Percentiles rank a stretch among this genome's conserved stretches.
These are phyloP conservation scores for Mirza zaza DNA, from an alignment of 2,113 vertebrate genomes.

Conservation along the genomic window DNA sequence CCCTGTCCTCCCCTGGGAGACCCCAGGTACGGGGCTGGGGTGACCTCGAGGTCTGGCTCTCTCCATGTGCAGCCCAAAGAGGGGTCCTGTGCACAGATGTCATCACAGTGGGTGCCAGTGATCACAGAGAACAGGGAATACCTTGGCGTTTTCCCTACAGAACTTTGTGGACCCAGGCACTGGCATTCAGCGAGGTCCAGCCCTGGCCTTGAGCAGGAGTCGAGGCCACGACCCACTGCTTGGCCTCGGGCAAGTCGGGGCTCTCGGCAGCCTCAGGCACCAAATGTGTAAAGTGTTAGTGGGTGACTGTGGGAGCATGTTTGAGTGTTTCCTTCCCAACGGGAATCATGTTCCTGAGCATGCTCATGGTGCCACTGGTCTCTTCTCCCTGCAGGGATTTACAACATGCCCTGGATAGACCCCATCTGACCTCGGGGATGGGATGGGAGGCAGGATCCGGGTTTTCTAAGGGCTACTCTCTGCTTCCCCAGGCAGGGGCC, in stretches of 20 bases:
- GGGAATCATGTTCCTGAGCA: too few species aligned
- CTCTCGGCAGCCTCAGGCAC: background rate
- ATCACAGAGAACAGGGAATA: too few species aligned
- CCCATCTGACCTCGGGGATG: accelerated
- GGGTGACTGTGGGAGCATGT: background rate
- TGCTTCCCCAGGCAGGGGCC: background rate
- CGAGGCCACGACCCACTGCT: too few species aligned
- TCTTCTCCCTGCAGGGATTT: background rate
- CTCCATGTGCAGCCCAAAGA: background rate
- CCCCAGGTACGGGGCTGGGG: background rate
- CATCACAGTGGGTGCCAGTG: background rate
- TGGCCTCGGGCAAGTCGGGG: background rate
- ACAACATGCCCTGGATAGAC: background rate
- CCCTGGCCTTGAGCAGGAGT: background rate
- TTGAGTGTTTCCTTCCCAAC: too few species aligned
- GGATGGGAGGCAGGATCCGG: background rate
- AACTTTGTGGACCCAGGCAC: background rate
- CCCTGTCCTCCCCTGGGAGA: background rate
- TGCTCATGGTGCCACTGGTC: background rate
- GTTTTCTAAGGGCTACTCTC: background rate
- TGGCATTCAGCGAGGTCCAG: background rate
- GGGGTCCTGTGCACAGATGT: background rate
- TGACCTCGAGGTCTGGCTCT: background rate
- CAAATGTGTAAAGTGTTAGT: accelerated
- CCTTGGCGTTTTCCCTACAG: background rate